Conservation (phyloP, 2,888 invertebrate species). For the Synergus umbraculus region DNA sequence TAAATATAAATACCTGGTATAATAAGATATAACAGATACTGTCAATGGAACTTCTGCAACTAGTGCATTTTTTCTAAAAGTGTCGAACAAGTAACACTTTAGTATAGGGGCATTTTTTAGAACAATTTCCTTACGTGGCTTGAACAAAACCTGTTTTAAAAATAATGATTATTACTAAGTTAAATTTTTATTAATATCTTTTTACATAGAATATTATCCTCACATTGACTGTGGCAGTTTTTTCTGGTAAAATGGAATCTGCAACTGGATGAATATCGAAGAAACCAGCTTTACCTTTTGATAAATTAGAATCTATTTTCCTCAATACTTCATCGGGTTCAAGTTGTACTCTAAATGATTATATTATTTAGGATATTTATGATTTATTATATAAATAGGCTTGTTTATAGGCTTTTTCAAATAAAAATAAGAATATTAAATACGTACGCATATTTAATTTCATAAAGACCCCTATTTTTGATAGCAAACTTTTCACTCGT, state of each 20-base stretch:
- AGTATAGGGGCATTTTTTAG: slow-evolving; percentile 61
- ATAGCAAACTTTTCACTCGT: slow-evolving; percentile 78
- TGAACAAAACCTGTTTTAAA: slow-evolving; percentile 57
- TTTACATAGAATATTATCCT: slow-evolving; percentile 3
- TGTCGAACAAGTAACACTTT: slow-evolving; percentile 64
- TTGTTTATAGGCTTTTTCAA: not conserved
- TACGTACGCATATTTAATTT: slow-evolving; percentile 79
- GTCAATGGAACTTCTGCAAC: slow-evolving; percentile 68
- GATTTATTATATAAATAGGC: too few species aligned
- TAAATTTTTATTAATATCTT: not conserved
- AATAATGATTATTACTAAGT: not conserved
- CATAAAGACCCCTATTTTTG: slow-evolving; percentile 81
- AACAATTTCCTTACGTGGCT: slow-evolving; percentile 60
- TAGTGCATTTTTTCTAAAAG: slow-evolving; percentile 52
- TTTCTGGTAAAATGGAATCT: slow-evolving; percentile 61
- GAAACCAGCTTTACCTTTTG: slow-evolving; percentile 55
- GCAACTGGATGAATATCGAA: slow-evolving; percentile 61
- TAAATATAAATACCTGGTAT: slow-evolving; percentile 49
- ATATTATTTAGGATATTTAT: not conserved
- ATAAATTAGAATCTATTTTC: slow-evolving; percentile 45
- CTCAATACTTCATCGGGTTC: slow-evolving; percentile 53
- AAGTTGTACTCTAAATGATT: slow-evolving; percentile 56
- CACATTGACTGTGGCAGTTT: slow-evolving; percentile 58
- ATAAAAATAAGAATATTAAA: not conserved
- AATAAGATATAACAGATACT: slow-evolving; percentile 63